phyloP scores from a whole-genome alignment of 2,797 vertebrate species.

The Peromyscus melanophrys region DNA sequence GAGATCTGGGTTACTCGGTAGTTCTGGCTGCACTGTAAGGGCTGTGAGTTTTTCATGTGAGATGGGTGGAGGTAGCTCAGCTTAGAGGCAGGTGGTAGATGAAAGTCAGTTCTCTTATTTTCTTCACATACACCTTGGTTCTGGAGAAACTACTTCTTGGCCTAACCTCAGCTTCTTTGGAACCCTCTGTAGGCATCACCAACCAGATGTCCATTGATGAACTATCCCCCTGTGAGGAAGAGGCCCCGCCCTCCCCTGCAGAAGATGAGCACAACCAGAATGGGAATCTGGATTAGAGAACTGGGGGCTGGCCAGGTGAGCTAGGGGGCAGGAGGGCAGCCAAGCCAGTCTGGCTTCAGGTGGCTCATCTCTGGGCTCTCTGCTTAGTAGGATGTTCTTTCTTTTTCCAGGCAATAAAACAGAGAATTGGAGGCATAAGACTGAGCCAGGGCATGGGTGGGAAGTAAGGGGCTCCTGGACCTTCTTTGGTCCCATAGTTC shows the following conservation, averaged over 20 bases:
- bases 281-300: conserved; percentile 89
- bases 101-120: neutral
- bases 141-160: neutral
- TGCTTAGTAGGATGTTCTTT: neutral
- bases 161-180: neutral
- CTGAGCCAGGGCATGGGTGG: neutral
- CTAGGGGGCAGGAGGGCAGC: neutral
- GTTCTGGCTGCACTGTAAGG: neutral
- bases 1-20: neutral
- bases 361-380: neutral
- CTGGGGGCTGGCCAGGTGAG: conserved; percentile 73
- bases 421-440: neutral
- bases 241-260: neutral
- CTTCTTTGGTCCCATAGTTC: neutral
- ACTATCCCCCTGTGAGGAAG: conserved; percentile 89
- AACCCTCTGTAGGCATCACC: conserved; percentile 90
- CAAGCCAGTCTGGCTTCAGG: neutral
- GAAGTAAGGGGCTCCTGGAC: neutral
- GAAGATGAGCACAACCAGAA: conserved; percentile 87
- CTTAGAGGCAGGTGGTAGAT: neutral
- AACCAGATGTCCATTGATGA: conserved; percentile 92
- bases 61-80: neutral
- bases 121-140: neutral
- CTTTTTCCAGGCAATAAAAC: neutral
- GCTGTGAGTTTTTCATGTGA: conserved; percentile 37